These are phyloP conservation scores for Aptenodytes forsteri DNA, from an alignment of 2,113 vertebrate species.

Conservation along the genomic window DNA sequence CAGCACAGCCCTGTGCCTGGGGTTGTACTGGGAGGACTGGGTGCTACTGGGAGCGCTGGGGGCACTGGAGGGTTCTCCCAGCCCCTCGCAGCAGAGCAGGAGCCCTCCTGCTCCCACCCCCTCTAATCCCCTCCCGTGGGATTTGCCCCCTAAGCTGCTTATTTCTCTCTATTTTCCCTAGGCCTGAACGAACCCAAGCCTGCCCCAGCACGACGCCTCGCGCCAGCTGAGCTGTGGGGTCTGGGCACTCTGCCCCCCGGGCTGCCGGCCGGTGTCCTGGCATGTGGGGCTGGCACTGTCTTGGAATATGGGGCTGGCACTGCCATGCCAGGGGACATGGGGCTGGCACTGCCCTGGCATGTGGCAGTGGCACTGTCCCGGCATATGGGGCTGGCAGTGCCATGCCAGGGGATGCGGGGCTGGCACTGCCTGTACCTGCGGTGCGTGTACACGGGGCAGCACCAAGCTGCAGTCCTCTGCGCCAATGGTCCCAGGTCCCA, in stretches of 20 bases:
- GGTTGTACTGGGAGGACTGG: neutral
- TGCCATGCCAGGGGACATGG: neutral
- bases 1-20: neutral
- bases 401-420: too few relatives aligned
- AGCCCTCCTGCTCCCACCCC: neutral
- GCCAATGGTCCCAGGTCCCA: too few relatives aligned
- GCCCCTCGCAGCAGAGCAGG: neutral
- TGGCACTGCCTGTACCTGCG: neutral
- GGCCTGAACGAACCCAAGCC: neutral
- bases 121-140: neutral
- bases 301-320: neutral
- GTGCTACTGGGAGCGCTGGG: neutral
- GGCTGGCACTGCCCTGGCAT: neutral
- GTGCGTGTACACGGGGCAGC: neutral
- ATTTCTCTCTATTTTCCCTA: constrained; percentile 62
- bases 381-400: neutral
- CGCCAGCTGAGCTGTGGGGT: neutral
- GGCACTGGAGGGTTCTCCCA: neutral
- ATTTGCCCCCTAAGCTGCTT: constrained; percentile 61
- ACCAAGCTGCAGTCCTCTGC: too few relatives aligned
- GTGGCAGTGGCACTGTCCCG: neutral
- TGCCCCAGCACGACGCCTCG: neutral
- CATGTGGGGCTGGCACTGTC: neutral
- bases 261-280: neutral
- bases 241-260: neutral